Evolutionary conservation across 2,888 invertebrate species (phyloP).

Genomic region (Lagria hirta): DNA sequence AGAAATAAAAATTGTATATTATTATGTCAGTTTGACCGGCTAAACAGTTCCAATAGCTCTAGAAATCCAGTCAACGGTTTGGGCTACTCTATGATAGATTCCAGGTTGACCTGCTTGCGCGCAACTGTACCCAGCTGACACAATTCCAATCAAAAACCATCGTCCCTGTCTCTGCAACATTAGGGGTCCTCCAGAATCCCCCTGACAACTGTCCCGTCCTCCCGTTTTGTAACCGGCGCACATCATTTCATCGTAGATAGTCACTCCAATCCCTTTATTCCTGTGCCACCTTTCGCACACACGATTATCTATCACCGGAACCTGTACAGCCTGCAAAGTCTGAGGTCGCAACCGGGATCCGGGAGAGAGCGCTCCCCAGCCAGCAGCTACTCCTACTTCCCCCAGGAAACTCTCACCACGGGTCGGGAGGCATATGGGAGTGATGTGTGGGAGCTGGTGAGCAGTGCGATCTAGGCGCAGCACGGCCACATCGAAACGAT

Average conservation of each 20-base stretch:
- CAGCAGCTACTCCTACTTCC: constrained; percentile 89
- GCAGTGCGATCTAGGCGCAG: constrained; percentile 83
- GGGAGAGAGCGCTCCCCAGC: constrained; percentile 86
- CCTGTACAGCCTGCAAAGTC: constrained; percentile 87
- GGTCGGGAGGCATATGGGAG: constrained; percentile 88
- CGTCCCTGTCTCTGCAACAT: constrained; percentile 85
- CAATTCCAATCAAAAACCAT: constrained; percentile 84
- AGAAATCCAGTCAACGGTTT: constrained; percentile 91
- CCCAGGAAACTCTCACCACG: constrained; percentile 88
- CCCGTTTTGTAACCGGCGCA: constrained; percentile 91
- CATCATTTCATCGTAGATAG: constrained; percentile 94
- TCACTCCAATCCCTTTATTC: constrained; percentile 78
- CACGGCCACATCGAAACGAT: constrained; percentile 89
- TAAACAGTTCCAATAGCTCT: constrained; percentile 60
- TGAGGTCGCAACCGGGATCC: constrained; percentile 86
- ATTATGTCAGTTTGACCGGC: too few relatives aligned
- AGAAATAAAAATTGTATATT: too few relatives aligned
- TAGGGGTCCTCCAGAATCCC: constrained; percentile 85
- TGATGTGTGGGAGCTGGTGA: constrained; percentile 88
- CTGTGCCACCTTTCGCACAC: constrained; percentile 71
- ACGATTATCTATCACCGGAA: constrained; percentile 89
- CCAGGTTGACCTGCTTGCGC: constrained; percentile 92
- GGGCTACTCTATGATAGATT: constrained; percentile 90
- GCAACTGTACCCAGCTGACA: constrained; percentile 92
- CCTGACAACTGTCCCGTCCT: constrained; percentile 77